Evolutionary conservation across 1,140 invertebrate genomes (phyloP), one percentile per base, ranked within the genome.

Genomic region (Mercenaria mercenaria): DNA sequence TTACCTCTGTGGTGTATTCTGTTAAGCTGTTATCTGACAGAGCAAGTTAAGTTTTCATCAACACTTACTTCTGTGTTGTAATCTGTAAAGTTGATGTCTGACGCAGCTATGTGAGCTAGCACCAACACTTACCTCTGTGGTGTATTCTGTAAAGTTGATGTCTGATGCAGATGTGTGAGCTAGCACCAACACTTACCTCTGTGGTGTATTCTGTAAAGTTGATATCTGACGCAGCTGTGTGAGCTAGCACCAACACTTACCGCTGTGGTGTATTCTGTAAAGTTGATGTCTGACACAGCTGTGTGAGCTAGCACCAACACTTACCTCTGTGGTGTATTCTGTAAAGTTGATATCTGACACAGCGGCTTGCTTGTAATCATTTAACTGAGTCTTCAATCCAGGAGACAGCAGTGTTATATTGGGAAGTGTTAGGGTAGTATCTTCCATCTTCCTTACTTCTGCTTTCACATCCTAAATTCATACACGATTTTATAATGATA

Each of bases 311-410:
- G n/a, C n/a, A n/a, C n/a, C n/a, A n/a, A n/a, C n/a, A n/a, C 56
- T 37, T 72, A 89, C 87, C 87, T 89, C 41, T 50, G 43, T 47
- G 64, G 23, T n/a, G 56, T 72, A 89, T 41, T 69, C 76, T 32
- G 77, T 81, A 50, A 81, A 89, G 37, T 59, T 82, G 1, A 89
- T 47, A 29, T 56, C 10, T 11, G 10, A 8, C 3, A 89, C 10
- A 26, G n/a, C 0, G 29, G 76, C 79, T 59, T 59, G 20, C 29
- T 74, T 52, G 37, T 72, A 89, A 0, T 50, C n/a, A 10, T 81
- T 59, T 37, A 89, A 47, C 34, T 89, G 59, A 0, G 4, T 39
- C 34, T 82, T 37, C 39, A 89, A 26, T 1, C 29, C 79, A 72
- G 41, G 8, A 26, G 87, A 74, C 20, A 89, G 29, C 41, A 89